Evolutionary conservation across 2,113 vertebrate genomes (phyloP), one percentile per base, ranked within the genome.

Genomic region (Pluvialis apricaria): DNA sequence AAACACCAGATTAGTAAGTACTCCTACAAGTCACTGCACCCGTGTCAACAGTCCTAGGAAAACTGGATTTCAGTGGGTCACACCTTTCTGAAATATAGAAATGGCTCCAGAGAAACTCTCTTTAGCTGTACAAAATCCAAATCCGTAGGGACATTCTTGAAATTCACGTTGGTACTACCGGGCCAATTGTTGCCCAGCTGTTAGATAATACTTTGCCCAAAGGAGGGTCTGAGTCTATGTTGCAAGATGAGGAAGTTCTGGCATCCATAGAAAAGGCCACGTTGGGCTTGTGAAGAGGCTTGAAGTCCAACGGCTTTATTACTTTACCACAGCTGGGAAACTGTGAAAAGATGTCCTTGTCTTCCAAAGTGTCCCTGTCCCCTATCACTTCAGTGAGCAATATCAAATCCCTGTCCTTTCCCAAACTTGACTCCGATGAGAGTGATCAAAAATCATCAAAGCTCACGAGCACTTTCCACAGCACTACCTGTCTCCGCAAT

Each of bases 341-440:
- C 98, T 92, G 98, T 98, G 98, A 98, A 97, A 98, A 98, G 94
- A 95, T 98, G 98, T 96, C 98, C 38, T 97, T 98, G 97, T 98
- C 98, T 98, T 98, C 98, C 98, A 98, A 98, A 98, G 98, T 98
- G 95, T 97, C 98, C 95, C 98, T 98, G 18, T 97, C 98, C 36
- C 98, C 98, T 2, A 96, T 97, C 78, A 98, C 98, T 89, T 94
- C 97, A 78, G 98, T 98, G 95, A 98, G 99, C 98, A 99, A 99
- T 98, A 99, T 99, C 96, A 99, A 99, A 97, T 99, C 99, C 80
- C 97, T 99, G 22, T 99, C 98, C 87, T 99, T 99, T 85, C 99
- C 99, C 44, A 99, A 99, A 97, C 98, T 99, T 81, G 99, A 99
- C 70, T 99, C 99, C 11, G 99, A 99, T 76, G 99, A 98, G 72